A percentile compares a stretch with the other conserved stretches of the same genome.
Evolutionary conservation across 2,888 invertebrate species (phyloP).

Genomic region (Lasioglossum lativentre): DNA sequence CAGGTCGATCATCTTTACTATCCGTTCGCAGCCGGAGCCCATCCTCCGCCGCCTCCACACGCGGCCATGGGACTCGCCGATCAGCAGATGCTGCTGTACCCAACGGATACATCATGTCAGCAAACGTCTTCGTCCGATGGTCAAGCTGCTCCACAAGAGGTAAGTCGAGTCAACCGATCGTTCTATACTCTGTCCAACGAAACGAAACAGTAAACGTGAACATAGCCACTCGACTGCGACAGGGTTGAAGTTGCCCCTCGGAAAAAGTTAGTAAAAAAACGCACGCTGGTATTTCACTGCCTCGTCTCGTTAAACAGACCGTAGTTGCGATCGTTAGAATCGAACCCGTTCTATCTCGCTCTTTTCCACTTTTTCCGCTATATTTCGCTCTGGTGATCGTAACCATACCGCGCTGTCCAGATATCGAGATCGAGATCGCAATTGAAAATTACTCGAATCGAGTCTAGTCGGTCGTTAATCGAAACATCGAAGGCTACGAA

Average conservation of each 20-base stretch:
- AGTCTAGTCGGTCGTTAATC: neutral
- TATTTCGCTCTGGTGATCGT: neutral
- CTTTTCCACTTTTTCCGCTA: neutral
- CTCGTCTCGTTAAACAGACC: neutral
- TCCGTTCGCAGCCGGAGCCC: slow-evolving; percentile 77
- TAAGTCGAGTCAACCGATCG: slow-evolving; percentile 62
- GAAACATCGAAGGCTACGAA: neutral
- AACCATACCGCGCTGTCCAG: neutral
- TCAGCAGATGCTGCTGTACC: slow-evolving; percentile 80
- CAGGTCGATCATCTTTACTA: slow-evolving; percentile 82
- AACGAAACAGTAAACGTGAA: neutral
- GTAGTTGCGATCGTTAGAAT: neutral
- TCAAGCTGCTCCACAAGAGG: slow-evolving; percentile 80
- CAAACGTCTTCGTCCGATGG: slow-evolving; percentile 76
- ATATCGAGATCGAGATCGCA: neutral
- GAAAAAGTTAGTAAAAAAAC: no score
- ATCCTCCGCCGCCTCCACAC: slow-evolving; percentile 76
- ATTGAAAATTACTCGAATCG: neutral
- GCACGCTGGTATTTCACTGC: neutral
- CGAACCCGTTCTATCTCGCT: neutral
- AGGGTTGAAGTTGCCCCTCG: neutral
- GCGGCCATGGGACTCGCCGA: slow-evolving; percentile 79
- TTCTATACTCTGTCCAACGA: neutral
- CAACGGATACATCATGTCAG: slow-evolving; percentile 78
- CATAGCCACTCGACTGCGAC: neutral